A percentile compares a stretch with the other conserved stretches of the same genome.
These are phyloP conservation scores for Drosophila rellima DNA, from an alignment of 2,888 invertebrate species.

Conservation along the genomic window DNA sequence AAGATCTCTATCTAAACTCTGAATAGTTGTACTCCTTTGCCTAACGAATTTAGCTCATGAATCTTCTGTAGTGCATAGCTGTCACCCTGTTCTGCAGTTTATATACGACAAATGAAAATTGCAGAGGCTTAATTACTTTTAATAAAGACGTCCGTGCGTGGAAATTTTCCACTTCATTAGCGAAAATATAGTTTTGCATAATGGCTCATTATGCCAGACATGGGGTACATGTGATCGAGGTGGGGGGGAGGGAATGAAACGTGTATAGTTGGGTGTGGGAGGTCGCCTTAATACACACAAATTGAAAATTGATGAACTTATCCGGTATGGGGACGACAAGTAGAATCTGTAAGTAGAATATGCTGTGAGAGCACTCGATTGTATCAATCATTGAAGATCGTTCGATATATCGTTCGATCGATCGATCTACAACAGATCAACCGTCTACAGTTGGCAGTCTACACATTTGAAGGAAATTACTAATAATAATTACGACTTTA, in stretches of 20 bases:
- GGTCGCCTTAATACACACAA: constrained; percentile 80
- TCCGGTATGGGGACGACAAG: constrained; percentile 68
- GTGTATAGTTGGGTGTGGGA: constrained; percentile 11
- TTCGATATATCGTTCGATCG: constrained; percentile 40
- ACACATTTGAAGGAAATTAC: constrained; percentile 74
- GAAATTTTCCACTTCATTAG: constrained; percentile 75
- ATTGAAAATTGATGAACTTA: constrained; percentile 85
- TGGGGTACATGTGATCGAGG: constrained; percentile 22
- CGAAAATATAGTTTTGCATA: constrained; percentile 78
- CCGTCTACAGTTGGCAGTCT: constrained; percentile 4
- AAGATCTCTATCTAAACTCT: background rate
- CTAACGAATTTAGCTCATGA: background rate
- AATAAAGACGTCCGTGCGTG: constrained; percentile 81
- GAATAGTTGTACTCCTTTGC: background rate
- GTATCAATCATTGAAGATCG: constrained; percentile 48
- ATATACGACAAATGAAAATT: constrained; percentile 73
- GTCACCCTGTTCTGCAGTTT: constrained; percentile 31
- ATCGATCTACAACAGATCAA: constrained; percentile 28
- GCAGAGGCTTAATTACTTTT: constrained; percentile 81
- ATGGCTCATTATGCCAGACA: constrained; percentile 76
- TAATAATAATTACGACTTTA: constrained; percentile 80
- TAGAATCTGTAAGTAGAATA: constrained; percentile 6
- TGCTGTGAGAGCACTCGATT: constrained; percentile 42
- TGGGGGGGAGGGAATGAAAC: background rate
- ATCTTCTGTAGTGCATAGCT: constrained; percentile 17